Conservation (phyloP, 2,113 vertebrate species). For the Stegastes partitus region DNA sequence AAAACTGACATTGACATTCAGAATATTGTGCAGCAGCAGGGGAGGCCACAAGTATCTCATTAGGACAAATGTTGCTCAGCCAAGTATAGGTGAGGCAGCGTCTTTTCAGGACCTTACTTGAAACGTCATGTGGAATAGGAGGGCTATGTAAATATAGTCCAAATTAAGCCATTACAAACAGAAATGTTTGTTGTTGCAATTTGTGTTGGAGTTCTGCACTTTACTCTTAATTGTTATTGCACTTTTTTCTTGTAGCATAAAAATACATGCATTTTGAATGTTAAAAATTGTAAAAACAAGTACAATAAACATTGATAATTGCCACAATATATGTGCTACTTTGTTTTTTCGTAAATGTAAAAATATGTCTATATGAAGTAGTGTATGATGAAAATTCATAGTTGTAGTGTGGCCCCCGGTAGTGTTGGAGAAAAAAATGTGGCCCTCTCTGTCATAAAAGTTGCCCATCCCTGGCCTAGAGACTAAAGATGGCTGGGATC, state of each 20-base stretch:
- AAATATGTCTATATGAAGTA: neutral
- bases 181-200: too few relatives aligned
- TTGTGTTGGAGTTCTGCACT: too few relatives aligned
- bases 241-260: too few relatives aligned
- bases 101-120: neutral
- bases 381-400: neutral
- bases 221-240: too few relatives aligned
- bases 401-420: neutral
- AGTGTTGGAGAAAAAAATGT: neutral
- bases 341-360: neutral
- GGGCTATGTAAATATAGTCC: neutral
- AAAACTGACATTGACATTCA: neutral
- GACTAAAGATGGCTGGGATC: neutral
- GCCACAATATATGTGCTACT: too few relatives aligned
- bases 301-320: too few relatives aligned
- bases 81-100: neutral
- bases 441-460: neutral
- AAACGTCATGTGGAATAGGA: neutral
- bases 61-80: neutral
- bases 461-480: neutral
- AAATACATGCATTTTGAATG: too few relatives aligned
- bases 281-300: too few relatives aligned
- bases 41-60: neutral
- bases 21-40: neutral
- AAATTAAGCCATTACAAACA: neutral